These are phyloP conservation scores for Apoda limacodes DNA, from an alignment of 2,888 invertebrate genomes.

Conservation along the genomic window DNA sequence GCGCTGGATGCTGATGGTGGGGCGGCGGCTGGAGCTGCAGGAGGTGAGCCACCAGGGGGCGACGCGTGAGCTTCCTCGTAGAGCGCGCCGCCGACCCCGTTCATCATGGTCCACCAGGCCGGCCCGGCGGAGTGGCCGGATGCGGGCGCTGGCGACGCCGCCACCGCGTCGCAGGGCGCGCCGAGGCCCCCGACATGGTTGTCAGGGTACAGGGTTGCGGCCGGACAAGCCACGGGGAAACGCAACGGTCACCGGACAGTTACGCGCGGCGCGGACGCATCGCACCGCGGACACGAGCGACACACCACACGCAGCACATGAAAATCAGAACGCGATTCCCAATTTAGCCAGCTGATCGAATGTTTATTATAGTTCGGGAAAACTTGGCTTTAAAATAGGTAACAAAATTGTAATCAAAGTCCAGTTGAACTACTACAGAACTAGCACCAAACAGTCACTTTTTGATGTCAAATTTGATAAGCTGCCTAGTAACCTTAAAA, in stretches of 20 bases:
- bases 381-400: no score
- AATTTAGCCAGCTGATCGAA: conserved; percentile 59
- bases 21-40: conserved; percentile 77
- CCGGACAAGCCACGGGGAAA: conserved; percentile 82
- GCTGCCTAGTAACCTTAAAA: conserved; percentile 28
- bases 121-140: conserved; percentile 87
- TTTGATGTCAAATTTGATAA: conserved; percentile 29
- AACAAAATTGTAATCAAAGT: no score
- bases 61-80: conserved; percentile 79
- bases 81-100: conserved; percentile 80
- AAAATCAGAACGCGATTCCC: conserved; percentile 65
- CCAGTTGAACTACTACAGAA: no score
- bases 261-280: conserved; percentile 67
- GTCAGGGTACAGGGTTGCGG: conserved; percentile 86
- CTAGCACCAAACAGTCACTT: conserved; percentile 43
- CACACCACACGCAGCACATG: conserved; percentile 63
- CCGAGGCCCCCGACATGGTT: conserved; percentile 76
- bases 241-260: conserved; percentile 55
- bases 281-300: conserved; percentile 63
- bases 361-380: no score
- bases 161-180: conserved; percentile 76
- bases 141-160: conserved; percentile 82
- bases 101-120: conserved; percentile 89
- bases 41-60: conserved; percentile 70
- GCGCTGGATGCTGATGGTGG: conserved; percentile 68